Evolutionary conservation across 2,113 vertebrate species (phyloP), one percentile per base, ranked within the genome.

Genomic region (Halichoeres trimaculatus): DNA sequence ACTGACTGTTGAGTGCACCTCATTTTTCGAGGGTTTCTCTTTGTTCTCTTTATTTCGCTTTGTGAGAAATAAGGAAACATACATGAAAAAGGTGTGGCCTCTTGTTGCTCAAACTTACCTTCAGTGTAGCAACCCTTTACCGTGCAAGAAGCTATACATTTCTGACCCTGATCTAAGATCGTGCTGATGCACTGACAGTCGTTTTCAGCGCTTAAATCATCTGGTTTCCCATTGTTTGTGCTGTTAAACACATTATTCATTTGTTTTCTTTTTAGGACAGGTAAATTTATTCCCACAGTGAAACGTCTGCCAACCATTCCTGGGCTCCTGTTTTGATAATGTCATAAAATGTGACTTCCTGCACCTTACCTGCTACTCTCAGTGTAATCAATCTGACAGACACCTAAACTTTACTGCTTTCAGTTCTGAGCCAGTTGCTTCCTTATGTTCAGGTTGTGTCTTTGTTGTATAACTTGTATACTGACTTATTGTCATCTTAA

Each of bases 381-480:
- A 5, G 4, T 0, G 0, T 74, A 40, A 50, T 11, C 5, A 8
- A 14, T 47, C 14, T 45, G 0, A 38, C 6, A 54, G 19, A 55
- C 8, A 2, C 13, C 48, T 34, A 22, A 5, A 24, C 50, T 47
- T 55, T 43, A 72, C 16, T 68, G 55, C 35, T 1, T 56, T 4
- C 9, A 26, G 23, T 30, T 6, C 6, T 30, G 11, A 34, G 16
- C 0, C 2, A 22, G 13, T 10, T 13, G 6, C 51, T 80, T 84
- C 73, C 76, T 65, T 65, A n/a, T 52, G 30, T 43, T 65, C 2
- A 7, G 63, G 53, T 47, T 13, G 45, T 26, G 35, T 45, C 20
- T 35, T 34, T 4, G 17, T 22, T 16, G 26, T 11, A 2, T 5
- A 22, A 23, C 24, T 26, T 43, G 20, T 20, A 8, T 4, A 30